Percentiles rank a stretch among this genome's conserved stretches.
These are phyloP conservation scores for Nephrocerus scutellatus DNA, from an alignment of 2,888 invertebrate species.

Conservation along the genomic window DNA sequence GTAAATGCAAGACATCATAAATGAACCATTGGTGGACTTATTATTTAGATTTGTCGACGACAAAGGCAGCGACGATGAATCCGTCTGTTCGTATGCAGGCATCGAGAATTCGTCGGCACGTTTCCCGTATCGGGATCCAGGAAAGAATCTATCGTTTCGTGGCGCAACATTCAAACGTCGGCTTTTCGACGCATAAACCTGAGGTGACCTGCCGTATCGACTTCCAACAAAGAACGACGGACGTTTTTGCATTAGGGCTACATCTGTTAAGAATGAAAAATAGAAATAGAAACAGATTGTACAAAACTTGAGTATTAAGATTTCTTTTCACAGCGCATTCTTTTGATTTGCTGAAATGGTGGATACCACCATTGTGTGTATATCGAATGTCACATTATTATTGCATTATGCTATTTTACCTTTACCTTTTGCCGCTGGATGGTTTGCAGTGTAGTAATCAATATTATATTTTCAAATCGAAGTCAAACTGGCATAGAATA, in stretches of 20 bases:
- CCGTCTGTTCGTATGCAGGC: constrained; percentile 31
- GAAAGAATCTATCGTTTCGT: constrained; percentile 46
- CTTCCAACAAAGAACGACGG: constrained; percentile 49
- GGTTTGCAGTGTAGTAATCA: too few relatives aligned
- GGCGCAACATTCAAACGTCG: constrained; percentile 43
- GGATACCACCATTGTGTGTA: too few relatives aligned
- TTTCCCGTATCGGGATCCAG: constrained; percentile 47
- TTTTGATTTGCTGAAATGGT: too few relatives aligned
- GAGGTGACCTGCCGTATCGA: constrained; percentile 46
- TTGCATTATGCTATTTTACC: too few relatives aligned
- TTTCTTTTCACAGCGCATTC: too few relatives aligned
- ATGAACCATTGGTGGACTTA: too few relatives aligned
- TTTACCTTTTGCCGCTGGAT: too few relatives aligned
- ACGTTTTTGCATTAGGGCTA: constrained; percentile 34
- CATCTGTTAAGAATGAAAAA: constrained; percentile 16
- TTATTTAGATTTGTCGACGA: constrained; percentile 21
- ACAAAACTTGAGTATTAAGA: too few relatives aligned
- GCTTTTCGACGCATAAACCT: constrained; percentile 28
- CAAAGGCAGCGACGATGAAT: constrained; percentile 12
- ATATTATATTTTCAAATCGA: too few relatives aligned
- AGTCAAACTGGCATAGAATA: too few relatives aligned
- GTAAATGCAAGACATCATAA: constrained; percentile 47
- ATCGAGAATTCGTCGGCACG: constrained; percentile 33
- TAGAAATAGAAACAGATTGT: too few relatives aligned
- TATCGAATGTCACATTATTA: too few relatives aligned